Base-by-base conservation (phyloP, 2,797 vertebrate species). In the Periparus ater region DNA sequence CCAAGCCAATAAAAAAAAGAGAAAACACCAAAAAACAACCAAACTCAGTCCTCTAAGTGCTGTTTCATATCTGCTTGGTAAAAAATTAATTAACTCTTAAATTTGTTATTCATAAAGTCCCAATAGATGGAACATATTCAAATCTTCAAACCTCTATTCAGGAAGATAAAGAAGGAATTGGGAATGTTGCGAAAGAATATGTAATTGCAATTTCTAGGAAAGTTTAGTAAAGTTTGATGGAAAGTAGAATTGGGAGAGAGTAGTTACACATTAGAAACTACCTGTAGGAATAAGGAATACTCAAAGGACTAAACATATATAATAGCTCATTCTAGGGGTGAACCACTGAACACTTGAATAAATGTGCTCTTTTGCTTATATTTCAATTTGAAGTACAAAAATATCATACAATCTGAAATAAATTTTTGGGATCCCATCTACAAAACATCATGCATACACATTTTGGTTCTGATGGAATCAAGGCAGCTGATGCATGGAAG, bases 401-500 rank as follows among this genome's bases (percentile, higher is more conserved):
- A 1, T 7, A 55, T 3, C 4, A 38, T 7, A 11, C 1, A 67
- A 5, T 17, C 7, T 27, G 15, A 82, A 75, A 40, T 5, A 44
- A n/a, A 11, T 3, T 8, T 36, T 27, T 61, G 30, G 30, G 16
- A 23, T 47, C 10, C 12, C 65, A 21, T 1, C 0, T 26, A 19
- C 0, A n/a, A 25, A 44, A 17, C 5, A 19, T 34, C 34, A 5
- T 32, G 38, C 3, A 26, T 7, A 13, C 3, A 5, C 1, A 27
- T 23, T 80, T 72, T 26, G 0, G 11, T 47, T 44, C 11, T 17
- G 15, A 9, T 26, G 17, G 6, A 88, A 73, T 38, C 27, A 65
- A 47, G 9, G 10, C 1, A 63, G 13, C 2, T 32, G 19, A 67
- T 29, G 4, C 2, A 32, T 6, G 2, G 9, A 62, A 80, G 2